Conservation (phyloP, 2,797 vertebrate genomes). For the Lutjanus campechanus region DNA sequence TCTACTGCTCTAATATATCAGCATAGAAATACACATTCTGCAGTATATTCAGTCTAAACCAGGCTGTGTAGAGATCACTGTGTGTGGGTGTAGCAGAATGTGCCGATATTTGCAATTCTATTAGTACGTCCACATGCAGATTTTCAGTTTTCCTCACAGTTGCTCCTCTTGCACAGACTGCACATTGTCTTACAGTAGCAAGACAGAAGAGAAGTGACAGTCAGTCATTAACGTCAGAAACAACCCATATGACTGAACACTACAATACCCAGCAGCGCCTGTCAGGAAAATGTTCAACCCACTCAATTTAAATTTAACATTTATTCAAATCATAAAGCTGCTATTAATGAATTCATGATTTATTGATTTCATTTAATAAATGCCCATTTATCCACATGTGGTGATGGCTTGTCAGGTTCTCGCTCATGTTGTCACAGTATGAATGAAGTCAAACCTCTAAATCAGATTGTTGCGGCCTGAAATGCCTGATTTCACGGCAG, state of each 20-base stretch:
- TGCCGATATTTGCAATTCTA: slow-evolving; percentile 21
- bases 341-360: background rate
- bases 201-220: background rate
- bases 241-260: background rate
- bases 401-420: no score
- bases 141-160: background rate
- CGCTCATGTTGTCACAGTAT: no score
- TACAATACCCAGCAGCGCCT: background rate
- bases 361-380: background rate
- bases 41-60: background rate
- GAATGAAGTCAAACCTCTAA: no score
- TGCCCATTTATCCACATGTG: no score
- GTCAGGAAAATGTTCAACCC: background rate
- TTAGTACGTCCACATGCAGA: slow-evolving; percentile 1
- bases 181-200: background rate
- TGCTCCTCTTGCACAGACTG: background rate
- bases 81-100: slow-evolving; percentile 7
- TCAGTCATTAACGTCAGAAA: background rate
- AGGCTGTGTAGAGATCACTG: background rate
- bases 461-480: no score
- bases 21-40: background rate
- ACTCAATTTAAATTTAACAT: background rate
- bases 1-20: background rate
- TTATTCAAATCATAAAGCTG: background rate
- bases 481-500: no score